Conservation (phyloP, 2,113 vertebrate species). For the Forbesichthys agassizii region DNA sequence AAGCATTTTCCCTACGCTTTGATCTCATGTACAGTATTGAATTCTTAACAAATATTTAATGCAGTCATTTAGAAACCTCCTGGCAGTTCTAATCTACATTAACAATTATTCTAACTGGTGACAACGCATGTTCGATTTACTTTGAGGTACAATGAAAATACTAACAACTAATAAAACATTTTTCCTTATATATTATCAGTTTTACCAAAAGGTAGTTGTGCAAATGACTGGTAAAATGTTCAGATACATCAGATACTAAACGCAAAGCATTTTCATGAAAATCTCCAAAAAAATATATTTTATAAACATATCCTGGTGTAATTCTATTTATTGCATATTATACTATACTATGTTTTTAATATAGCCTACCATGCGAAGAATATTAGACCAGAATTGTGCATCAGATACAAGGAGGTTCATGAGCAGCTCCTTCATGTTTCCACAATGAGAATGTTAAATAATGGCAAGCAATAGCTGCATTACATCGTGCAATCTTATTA, state of each 20-base stretch:
- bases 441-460: background rate
- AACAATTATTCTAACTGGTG: background rate
- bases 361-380: background rate
- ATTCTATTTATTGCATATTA: background rate
- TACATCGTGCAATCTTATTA: background rate
- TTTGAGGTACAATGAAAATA: too few species aligned
- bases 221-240: background rate
- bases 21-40: background rate
- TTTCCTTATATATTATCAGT: too few species aligned
- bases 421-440: background rate
- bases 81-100: background rate
- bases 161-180: too few species aligned
- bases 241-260: background rate
- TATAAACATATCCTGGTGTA: background rate
- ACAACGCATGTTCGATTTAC: too few species aligned
- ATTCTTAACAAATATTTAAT: slow-evolving; percentile 4
- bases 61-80: background rate
- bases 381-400: background rate
- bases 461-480: background rate
- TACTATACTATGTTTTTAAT: background rate
- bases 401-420: background rate
- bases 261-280: background rate
- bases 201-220: background rate
- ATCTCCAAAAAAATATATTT: background rate
- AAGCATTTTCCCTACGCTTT: slow-evolving; percentile 35